A percentile compares a stretch with the other conserved stretches of the same genome.
phyloP scores from a whole-genome alignment of 1,140 invertebrate species.

The Copidosoma floridanum region DNA sequence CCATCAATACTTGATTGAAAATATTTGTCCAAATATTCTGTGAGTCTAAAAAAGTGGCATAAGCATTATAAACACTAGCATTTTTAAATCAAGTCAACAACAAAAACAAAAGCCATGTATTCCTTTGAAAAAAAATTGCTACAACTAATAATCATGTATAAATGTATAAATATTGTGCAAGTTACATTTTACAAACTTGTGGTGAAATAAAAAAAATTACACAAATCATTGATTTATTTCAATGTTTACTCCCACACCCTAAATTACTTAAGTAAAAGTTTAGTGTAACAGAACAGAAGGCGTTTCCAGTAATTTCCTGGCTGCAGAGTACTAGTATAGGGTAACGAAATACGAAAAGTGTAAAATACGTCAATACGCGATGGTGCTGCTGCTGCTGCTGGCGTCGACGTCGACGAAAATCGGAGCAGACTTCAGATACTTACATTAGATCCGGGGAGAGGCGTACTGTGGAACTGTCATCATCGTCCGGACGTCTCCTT shows the following conservation, averaged over 20 bases:
- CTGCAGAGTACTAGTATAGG: too few relatives aligned
- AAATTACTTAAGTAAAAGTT: too few relatives aligned
- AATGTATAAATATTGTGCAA: slow-evolving; percentile 21
- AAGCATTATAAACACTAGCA: neutral
- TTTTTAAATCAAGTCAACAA: neutral
- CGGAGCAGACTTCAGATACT: too few relatives aligned
- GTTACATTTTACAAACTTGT: slow-evolving; percentile 24
- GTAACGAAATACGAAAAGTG: too few relatives aligned
- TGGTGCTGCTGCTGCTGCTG: neutral
- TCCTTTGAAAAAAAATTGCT: slow-evolving; percentile 1
- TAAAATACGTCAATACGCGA: neutral
- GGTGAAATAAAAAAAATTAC: slow-evolving; percentile 10
- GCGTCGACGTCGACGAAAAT: neutral
- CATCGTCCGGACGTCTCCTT: too few relatives aligned
- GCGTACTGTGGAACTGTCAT: too few relatives aligned
- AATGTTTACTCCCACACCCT: too few relatives aligned
- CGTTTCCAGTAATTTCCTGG: too few relatives aligned
- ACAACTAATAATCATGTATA: slow-evolving; percentile 17
- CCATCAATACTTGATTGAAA: neutral
- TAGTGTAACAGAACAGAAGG: too few relatives aligned
- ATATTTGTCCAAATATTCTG: too few relatives aligned
- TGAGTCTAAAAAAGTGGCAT: slow-evolving; percentile 4
- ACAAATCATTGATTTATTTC: too few relatives aligned
- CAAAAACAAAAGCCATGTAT: slow-evolving; percentile 16
- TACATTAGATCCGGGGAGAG: too few relatives aligned